These are phyloP conservation scores for Xanthostigma xanthostigma DNA, from an alignment of 2,888 invertebrate genomes.

Conservation along the genomic window DNA sequence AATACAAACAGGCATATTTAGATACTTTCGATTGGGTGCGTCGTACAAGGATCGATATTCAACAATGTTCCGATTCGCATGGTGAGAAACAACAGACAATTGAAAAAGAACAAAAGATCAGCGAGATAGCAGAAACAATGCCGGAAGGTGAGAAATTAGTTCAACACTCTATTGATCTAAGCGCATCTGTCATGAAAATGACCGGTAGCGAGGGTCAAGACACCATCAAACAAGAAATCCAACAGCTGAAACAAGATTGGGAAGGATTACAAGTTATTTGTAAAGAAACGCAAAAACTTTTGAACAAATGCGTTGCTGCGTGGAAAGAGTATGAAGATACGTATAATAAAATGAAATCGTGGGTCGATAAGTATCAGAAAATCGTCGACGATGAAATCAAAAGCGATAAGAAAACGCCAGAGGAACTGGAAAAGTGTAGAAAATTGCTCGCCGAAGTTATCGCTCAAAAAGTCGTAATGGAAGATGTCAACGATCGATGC, in stretches of 20 bases:
- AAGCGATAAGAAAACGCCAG: conserved; percentile 60
- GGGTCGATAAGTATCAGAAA: conserved; percentile 55
- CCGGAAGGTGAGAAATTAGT: conserved; percentile 60
- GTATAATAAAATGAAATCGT: conserved; percentile 54
- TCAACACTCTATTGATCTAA: conserved; percentile 55
- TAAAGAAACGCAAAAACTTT: conserved; percentile 57
- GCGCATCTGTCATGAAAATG: conserved; percentile 56
- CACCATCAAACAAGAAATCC: conserved; percentile 63
- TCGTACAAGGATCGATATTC: conserved; percentile 63
- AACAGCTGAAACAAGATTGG: conserved; percentile 68
- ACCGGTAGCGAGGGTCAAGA: conserved; percentile 77
- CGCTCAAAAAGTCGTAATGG: conserved; percentile 59
- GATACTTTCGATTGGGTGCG: conserved; percentile 77
- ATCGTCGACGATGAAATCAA: conserved; percentile 45
- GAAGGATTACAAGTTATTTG: conserved; percentile 62
- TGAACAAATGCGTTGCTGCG: conserved; percentile 60
- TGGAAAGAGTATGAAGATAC: conserved; percentile 71
- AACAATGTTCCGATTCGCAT: conserved; percentile 74
- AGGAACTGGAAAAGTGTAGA: conserved; percentile 61
- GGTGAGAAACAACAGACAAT: conserved; percentile 69
- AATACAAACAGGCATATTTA: conserved; percentile 68
- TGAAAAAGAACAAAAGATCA: conserved; percentile 60
- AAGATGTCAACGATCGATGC: conserved; percentile 75
- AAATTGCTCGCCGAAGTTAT: conserved; percentile 60
- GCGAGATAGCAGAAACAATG: conserved; percentile 49